Evolutionary conservation across 2,113 vertebrate species (phyloP).

Genomic region (Zosterops pallidus): DNA sequence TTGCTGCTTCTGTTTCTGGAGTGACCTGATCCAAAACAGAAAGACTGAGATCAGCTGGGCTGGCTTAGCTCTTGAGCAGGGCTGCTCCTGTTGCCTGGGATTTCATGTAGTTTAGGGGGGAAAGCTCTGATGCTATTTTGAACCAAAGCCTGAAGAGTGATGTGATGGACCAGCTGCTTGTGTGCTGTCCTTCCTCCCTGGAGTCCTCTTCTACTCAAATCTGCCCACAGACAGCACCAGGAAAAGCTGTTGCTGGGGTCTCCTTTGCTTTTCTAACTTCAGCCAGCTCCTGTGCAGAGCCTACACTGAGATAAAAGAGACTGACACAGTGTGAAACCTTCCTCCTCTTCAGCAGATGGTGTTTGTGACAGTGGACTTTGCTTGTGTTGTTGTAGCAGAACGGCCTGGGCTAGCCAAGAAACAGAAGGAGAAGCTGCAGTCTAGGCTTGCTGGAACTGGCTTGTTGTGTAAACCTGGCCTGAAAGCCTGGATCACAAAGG

Average conservation of each 20-base stretch:
- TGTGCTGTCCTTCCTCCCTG: background rate
- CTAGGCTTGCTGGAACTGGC: background rate
- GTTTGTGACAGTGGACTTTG: conserved; percentile 49
- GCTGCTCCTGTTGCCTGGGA: background rate
- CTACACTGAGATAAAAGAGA: conserved; percentile 52
- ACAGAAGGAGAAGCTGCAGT: conserved; percentile 9
- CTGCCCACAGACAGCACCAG: background rate
- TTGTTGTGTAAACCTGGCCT: background rate
- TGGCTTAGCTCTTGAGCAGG: background rate
- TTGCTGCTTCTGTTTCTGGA: background rate
- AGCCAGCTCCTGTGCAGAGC: conserved; percentile 35
- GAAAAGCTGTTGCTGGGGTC: conserved; percentile 23
- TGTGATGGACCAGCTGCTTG: background rate
- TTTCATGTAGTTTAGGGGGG: background rate
- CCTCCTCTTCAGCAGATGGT: conserved; percentile 67
- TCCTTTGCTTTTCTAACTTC: conserved; percentile 23
- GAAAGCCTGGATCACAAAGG: background rate
- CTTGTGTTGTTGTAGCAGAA: conserved; percentile 10
- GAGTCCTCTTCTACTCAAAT: background rate
- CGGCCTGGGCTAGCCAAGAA: background rate
- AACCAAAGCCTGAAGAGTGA: background rate
- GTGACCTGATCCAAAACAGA: background rate
- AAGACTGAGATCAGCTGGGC: background rate
- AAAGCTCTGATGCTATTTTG: background rate
- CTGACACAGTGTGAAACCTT: conserved; percentile 52